Percentiles rank a stretch among this genome's conserved stretches.
Evolutionary conservation across 2,797 vertebrate genomes (phyloP).

Genomic region (Falco berigora): DNA sequence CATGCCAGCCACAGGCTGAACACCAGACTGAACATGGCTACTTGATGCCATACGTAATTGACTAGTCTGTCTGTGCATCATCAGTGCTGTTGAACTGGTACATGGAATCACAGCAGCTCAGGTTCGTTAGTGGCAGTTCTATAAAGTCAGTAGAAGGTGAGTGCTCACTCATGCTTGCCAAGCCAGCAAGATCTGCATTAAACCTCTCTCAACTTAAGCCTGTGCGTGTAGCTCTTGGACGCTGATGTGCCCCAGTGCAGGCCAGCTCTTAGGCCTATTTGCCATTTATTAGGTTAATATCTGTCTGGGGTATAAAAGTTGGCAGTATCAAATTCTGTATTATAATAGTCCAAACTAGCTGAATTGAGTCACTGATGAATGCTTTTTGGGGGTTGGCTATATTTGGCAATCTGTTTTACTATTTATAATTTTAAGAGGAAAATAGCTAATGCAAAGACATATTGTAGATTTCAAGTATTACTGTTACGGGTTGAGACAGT

Average conservation of each 20-base stretch:
- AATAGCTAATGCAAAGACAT: not conserved
- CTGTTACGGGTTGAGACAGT: not conserved
- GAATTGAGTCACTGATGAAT: not conserved
- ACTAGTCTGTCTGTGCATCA: not conserved
- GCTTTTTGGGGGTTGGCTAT: not conserved
- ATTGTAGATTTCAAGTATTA: not conserved
- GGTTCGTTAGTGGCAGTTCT: not conserved
- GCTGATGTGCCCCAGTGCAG: fast-evolving
- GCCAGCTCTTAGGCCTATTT: not conserved
- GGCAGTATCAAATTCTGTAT: not conserved
- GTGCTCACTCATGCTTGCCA: not conserved
- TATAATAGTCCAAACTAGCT: not conserved
- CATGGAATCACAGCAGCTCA: not conserved
- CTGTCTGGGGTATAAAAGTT: not conserved
- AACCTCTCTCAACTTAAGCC: not conserved
- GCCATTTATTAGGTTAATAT: not conserved
- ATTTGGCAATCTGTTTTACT: not conserved
- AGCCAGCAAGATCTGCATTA: not conserved
- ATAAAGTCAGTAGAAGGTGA: not conserved
- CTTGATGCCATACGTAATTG: not conserved
- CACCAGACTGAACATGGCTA: not conserved
- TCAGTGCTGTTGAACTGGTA: not conserved
- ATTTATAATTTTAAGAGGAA: not conserved
- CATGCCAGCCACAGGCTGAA: not conserved
- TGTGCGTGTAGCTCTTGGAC: not conserved